A percentile compares a stretch with the other conserved stretches of the same genome.
These are phyloP conservation scores for Thunnus albacares DNA, from an alignment of 2,797 vertebrate genomes.

Conservation along the genomic window DNA sequence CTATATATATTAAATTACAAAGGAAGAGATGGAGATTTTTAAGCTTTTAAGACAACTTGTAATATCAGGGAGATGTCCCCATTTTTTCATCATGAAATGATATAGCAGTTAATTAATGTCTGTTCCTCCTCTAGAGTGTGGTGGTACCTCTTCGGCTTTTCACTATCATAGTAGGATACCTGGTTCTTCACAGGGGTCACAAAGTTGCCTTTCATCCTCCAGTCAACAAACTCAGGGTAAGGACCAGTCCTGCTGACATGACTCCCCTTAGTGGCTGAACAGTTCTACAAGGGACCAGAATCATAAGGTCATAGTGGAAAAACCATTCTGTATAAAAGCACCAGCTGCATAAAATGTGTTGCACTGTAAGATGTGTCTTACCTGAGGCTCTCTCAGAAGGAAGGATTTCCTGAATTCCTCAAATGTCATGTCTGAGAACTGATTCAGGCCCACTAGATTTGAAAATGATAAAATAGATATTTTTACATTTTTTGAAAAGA, in stretches of 20 bases:
- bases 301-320: not conserved
- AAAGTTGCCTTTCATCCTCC: conserved; percentile 89
- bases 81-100: too few species aligned
- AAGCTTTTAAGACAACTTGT: too few species aligned
- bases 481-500: not conserved
- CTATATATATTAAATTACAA: too few species aligned
- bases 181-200: conserved; percentile 91
- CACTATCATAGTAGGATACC: conserved; percentile 75
- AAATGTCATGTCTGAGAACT: conserved; percentile 89
- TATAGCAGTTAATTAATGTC: not conserved
- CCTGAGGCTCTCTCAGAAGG: conserved; percentile 46
- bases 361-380: not conserved
- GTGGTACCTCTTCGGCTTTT: not conserved
- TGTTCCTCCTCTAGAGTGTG: not conserved
- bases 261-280: conserved; percentile 86
- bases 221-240: conserved; percentile 82
- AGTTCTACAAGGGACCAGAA: conserved; percentile 81
- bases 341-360: not conserved
- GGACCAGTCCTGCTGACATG: conserved; percentile 75
- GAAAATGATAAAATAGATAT: not conserved
- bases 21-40: too few species aligned
- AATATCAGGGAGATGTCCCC: too few species aligned
- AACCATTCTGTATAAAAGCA: not conserved
- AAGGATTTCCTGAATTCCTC: conserved; percentile 79
- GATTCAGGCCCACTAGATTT: conserved; percentile 86